Conservation (phyloP, 2,113 vertebrate species). For the Gadus macrocephalus region DNA sequence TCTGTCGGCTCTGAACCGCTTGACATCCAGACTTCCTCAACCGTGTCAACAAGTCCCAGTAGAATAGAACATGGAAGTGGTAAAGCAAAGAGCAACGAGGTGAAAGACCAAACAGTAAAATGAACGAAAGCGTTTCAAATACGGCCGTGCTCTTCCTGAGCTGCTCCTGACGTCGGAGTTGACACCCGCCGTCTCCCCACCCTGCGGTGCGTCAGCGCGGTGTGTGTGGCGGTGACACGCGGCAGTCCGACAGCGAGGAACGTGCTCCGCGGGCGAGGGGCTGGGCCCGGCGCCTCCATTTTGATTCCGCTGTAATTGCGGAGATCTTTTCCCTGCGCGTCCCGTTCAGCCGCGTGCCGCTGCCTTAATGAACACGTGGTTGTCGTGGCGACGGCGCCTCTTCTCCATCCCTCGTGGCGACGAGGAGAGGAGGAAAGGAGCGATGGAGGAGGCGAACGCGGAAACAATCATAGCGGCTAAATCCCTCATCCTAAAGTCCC, state of each 20-base stretch:
- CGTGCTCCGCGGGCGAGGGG: background rate
- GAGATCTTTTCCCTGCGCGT: constrained; percentile 14
- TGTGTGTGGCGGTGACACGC: background rate
- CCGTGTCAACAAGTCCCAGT: too few relatives aligned
- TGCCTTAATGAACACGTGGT: constrained; percentile 26
- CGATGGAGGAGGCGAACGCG: too few relatives aligned
- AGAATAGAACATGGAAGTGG: too few relatives aligned
- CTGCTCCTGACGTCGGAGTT: constrained; percentile 11
- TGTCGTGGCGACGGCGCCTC: background rate
- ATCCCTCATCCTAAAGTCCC: too few relatives aligned
- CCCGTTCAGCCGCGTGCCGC: background rate
- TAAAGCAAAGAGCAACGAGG: too few relatives aligned
- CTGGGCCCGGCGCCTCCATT: background rate
- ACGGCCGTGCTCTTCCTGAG: background rate
- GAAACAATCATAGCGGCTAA: too few relatives aligned
- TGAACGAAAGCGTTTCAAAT: too few relatives aligned
- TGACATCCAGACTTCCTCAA: too few relatives aligned
- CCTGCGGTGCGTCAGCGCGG: background rate
- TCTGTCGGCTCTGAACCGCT: too few relatives aligned
- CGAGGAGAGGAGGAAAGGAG: too few relatives aligned
- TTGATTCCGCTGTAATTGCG: constrained; percentile 31
- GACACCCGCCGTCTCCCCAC: background rate
- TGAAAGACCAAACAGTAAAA: too few relatives aligned
- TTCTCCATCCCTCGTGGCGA: too few relatives aligned
- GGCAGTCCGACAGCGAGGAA: background rate